Evolutionary conservation across 2,888 invertebrate species (phyloP).

Genomic region (Drosophila borborema): DNA sequence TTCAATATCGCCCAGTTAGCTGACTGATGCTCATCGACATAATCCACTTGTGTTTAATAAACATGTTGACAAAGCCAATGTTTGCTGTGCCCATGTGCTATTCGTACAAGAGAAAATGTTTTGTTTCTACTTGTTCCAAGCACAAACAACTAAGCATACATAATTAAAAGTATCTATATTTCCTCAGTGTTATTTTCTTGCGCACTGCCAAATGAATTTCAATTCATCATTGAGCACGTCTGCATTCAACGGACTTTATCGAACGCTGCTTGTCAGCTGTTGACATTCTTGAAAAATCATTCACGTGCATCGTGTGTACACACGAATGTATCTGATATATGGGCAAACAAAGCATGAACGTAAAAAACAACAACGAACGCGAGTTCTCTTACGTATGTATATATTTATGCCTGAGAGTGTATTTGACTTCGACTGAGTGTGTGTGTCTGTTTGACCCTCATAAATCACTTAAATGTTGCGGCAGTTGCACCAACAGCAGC

Average conservation of each 20-base stretch:
- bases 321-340: conserved; percentile 35
- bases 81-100: not conserved
- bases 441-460: conserved; percentile 45
- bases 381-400: conserved; percentile 15
- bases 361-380: conserved; percentile 13
- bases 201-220: not conserved
- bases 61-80: not conserved
- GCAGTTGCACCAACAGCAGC: conserved; percentile 39
- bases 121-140: not conserved
- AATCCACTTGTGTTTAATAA: conserved; percentile 4
- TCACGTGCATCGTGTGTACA: conserved; percentile 19
- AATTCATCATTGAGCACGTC: conserved; percentile 5
- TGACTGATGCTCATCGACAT: conserved; percentile 2
- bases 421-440: not conserved
- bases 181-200: no score
- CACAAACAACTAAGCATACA: not conserved
- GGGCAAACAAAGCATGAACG: conserved; percentile 18
- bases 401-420: conserved; percentile 2
- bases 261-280: conserved; percentile 54
- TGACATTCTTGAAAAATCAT: conserved; percentile 73
- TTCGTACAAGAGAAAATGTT: not conserved
- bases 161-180: not conserved
- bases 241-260: conserved; percentile 26
- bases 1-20: not conserved
- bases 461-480: conserved; percentile 71